Conservation (phyloP, 2,797 vertebrate species). For the Eulemur albifrons region DNA sequence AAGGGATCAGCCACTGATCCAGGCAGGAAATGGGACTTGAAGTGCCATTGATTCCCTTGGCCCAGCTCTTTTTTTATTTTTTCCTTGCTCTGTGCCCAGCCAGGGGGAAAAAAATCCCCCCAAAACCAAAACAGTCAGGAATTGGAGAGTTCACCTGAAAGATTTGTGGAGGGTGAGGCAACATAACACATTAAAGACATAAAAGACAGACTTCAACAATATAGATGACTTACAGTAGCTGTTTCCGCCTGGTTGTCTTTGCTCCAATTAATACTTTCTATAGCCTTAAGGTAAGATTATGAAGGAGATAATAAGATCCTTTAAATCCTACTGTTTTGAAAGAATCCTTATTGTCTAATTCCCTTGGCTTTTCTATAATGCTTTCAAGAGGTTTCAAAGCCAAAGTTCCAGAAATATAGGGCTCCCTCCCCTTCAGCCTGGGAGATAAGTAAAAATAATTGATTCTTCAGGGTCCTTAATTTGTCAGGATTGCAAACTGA, state of each 20-base stretch:
- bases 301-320: slow-evolving; percentile 78
- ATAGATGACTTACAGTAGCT: slow-evolving; percentile 34
- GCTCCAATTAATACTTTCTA: slow-evolving; percentile 76
- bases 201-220: slow-evolving; percentile 53
- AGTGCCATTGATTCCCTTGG: slow-evolving; percentile 54
- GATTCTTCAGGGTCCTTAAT: slow-evolving; percentile 73
- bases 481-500: slow-evolving; percentile 64
- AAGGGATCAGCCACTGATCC: slow-evolving; percentile 60
- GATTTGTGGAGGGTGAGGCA: neutral
- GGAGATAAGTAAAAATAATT: slow-evolving; percentile 78
- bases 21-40: slow-evolving; percentile 66
- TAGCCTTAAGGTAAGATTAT: slow-evolving; percentile 79
- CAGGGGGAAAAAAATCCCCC: neutral
- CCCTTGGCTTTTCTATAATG: slow-evolving; percentile 68
- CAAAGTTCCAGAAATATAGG: slow-evolving; percentile 64
- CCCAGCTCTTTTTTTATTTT: neutral
- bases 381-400: slow-evolving; percentile 77
- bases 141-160: slow-evolving; percentile 41
- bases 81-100: neutral
- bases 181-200: slow-evolving; percentile 62
- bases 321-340: slow-evolving; percentile 78
- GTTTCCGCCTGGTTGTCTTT: slow-evolving; percentile 55
- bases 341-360: slow-evolving; percentile 78
- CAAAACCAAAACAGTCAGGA: neutral
- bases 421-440: slow-evolving; percentile 44